Evolutionary conservation across 2,113 vertebrate genomes (phyloP), one percentile per base, ranked within the genome.

Genomic region (Candoia aspera): DNA sequence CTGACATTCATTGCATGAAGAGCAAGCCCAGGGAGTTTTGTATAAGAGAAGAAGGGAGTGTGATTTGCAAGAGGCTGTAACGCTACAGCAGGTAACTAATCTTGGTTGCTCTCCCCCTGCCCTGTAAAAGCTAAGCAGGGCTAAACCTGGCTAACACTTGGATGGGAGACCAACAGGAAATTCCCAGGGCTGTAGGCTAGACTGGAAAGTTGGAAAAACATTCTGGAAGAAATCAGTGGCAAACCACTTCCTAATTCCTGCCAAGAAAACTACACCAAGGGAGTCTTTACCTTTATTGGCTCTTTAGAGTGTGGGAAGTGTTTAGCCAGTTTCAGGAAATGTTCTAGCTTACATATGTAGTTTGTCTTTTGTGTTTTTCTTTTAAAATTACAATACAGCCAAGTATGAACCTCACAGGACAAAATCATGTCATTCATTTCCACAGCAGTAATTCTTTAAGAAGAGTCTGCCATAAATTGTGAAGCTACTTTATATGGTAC

Each of bases 401-500:
- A 17, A 23, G 12, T 33, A 58, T 53, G 68, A 60, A 62, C 62
- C 42, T 91, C 53, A 46, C 1, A 86, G 46, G 17, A 49, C 57
- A 73, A 13, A 2, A 13, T 3, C 8, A 92, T 94, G 88, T 9
- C 17, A 6, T 91, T 33, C 24, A 64, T 33, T 73, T 58, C 68
- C 60, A 37, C 49, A 93, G 26, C 58, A 92, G 68, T 0, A 42
- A 3, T 79, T 17, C 29, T 90, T 91, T 73, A 49, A 68, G 29
- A 2, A 0, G 3, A 2, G 9, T n/a, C 0, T 84, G 60, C 10
- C 84, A 83, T 91, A 89, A 94, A 95, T 64, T 24, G 17, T 91
- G 91, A 92, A 93, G 42, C 0, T 57, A 26, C 55, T 93, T 94
- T 91, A 90, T 86, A 1, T 59, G 79, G 21, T 92, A 37, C 4